Conservation (phyloP, 1,140 invertebrate species). For the Stratiolaelaps scimitus region DNA sequence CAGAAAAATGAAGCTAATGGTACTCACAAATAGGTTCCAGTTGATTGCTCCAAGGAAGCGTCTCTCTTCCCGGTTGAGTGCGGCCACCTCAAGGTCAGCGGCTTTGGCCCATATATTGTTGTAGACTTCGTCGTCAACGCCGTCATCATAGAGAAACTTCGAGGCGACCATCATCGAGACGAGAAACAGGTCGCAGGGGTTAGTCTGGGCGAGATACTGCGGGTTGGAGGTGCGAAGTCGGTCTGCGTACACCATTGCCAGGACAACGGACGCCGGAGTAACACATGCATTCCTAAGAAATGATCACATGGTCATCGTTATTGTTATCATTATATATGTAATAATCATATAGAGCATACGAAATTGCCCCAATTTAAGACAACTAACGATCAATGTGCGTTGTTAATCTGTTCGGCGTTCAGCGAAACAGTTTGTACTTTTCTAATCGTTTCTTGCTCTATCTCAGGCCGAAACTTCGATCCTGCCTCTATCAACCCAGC, state of each 20-base stretch:
- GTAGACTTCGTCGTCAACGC: conserved; percentile 59
- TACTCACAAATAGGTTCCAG: conserved; percentile 35
- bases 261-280: conserved; percentile 61
- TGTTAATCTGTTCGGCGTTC: too few species aligned
- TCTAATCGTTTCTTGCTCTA: too few species aligned
- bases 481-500: too few species aligned
- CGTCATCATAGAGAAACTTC: conserved; percentile 84
- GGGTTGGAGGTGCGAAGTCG: conserved; percentile 56
- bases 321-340: too few species aligned
- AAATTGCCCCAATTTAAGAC: too few species aligned
- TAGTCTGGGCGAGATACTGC: conserved; percentile 61
- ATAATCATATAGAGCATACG: too few species aligned
- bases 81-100: conserved; percentile 55
- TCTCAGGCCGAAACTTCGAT: too few species aligned
- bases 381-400: too few species aligned
- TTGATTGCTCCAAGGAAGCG: conserved; percentile 71
- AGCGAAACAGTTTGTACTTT: too few species aligned
- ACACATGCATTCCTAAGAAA: conserved; percentile 57
- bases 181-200: conserved; percentile 76
- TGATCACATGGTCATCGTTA: too few species aligned
- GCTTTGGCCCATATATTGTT: conserved; percentile 67
- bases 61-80: conserved; percentile 68
- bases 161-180: conserved; percentile 89
- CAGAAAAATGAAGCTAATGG: not conserved
- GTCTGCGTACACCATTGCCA: conserved; percentile 75